Conservation (phyloP, 2,888 invertebrate species). For the Diplolepis rosae region DNA sequence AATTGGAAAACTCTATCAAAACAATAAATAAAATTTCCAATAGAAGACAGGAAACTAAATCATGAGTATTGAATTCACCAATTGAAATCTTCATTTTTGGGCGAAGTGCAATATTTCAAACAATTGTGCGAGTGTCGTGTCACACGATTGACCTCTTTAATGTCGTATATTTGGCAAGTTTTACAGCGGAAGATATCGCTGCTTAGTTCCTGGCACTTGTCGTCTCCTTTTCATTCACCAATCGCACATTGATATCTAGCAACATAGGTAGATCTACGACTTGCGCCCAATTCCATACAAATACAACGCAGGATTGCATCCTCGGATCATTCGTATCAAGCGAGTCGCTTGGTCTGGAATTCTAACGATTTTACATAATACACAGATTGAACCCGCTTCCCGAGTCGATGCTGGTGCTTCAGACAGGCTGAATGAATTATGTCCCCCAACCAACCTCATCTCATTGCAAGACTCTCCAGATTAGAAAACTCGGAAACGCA, state of each 20-base stretch:
- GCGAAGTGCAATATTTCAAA: slow-evolving; percentile 20
- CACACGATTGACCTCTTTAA: slow-evolving; percentile 41
- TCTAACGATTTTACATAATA: slow-evolving; percentile 62
- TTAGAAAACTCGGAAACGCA: slow-evolving; percentile 47
- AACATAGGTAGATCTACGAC: not conserved
- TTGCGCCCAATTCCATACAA: not conserved
- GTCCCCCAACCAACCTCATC: slow-evolving; percentile 46
- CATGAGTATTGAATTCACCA: not conserved
- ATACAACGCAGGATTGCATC: slow-evolving; percentile 7
- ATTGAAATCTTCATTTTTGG: not conserved
- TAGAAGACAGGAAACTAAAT: not conserved
- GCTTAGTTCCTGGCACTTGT: slow-evolving; percentile 52
- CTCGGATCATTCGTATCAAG: slow-evolving; percentile 42
- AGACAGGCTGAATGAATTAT: slow-evolving; percentile 60
- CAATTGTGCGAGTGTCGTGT: slow-evolving; percentile 25
- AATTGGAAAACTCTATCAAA: too few species aligned
- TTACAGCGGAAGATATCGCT: slow-evolving; percentile 43
- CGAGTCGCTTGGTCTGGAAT: slow-evolving; percentile 45
- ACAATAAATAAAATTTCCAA: slow-evolving; percentile 6
- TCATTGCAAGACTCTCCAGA: slow-evolving; percentile 47
- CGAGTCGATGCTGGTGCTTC: slow-evolving; percentile 49
- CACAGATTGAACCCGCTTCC: slow-evolving; percentile 57
- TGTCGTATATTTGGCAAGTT: slow-evolving; percentile 47
- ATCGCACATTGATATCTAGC: slow-evolving; percentile 27
- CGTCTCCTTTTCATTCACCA: slow-evolving; percentile 49